phyloP scores from a whole-genome alignment of 2,888 invertebrate species.

The Hemithea aestivaria region DNA sequence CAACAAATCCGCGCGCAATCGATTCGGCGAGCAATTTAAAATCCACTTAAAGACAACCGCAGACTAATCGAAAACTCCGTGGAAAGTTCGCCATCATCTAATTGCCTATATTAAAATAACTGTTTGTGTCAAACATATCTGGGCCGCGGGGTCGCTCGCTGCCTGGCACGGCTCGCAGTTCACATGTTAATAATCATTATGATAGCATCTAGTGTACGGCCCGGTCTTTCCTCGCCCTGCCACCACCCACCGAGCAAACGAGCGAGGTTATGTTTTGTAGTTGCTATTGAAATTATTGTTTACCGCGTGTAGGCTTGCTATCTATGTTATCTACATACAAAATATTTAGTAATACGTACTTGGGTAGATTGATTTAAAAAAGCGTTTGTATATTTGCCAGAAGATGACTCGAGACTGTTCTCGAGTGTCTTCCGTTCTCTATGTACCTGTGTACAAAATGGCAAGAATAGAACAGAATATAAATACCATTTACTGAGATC shows the following conservation, averaged over 20 bases:
- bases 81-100: constrained; percentile 55
- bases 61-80: constrained; percentile 75
- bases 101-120: constrained; percentile 78
- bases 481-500: no score
- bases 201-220: constrained; percentile 77
- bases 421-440: no score
- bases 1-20: constrained; percentile 38
- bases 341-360: no score
- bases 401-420: no score
- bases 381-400: no score
- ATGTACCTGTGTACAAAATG: no score
- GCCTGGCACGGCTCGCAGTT: constrained; percentile 68
- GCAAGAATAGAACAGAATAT: no score
- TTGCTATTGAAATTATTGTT: constrained; percentile 33
- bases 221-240: constrained; percentile 47
- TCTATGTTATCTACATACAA: no score
- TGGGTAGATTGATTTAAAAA: no score
- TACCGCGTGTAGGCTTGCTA: constrained; percentile 16
- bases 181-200: constrained; percentile 79
- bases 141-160: constrained; percentile 61
- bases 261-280: constrained; percentile 32
- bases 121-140: constrained; percentile 77
- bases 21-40: constrained; percentile 68
- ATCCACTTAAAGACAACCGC: constrained; percentile 76
- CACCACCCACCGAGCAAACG: constrained; percentile 22